phyloP scores from a whole-genome alignment of 2,113 vertebrate genomes.

The Trematocara unimaculatum region DNA sequence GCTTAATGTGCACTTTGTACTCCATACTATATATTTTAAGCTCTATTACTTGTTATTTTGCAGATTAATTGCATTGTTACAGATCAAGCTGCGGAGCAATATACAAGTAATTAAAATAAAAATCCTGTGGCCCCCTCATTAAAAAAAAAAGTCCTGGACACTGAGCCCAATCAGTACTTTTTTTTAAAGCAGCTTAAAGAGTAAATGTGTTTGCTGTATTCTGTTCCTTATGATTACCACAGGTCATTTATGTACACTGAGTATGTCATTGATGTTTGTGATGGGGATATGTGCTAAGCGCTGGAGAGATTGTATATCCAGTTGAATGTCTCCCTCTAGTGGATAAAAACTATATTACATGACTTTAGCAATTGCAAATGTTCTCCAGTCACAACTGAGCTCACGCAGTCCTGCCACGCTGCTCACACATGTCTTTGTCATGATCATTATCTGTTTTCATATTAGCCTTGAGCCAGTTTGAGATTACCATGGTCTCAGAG shows the following conservation, averaged over 20 bases:
- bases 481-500: background rate
- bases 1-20: too few species aligned
- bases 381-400: background rate
- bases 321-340: conserved; percentile 28
- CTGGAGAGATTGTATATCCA: background rate
- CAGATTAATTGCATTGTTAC: too few species aligned
- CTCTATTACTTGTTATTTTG: too few species aligned
- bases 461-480: background rate
- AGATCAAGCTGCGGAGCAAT: too few species aligned
- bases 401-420: background rate
- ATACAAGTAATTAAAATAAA: too few species aligned
- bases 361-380: background rate
- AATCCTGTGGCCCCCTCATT: too few species aligned
- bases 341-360: background rate
- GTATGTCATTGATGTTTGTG: background rate
- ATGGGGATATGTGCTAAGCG: background rate
- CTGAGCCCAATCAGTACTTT: background rate
- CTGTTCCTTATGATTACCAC: background rate
- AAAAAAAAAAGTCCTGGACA: too few species aligned
- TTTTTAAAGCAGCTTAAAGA: background rate
- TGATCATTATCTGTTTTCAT: background rate
- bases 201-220: background rate
- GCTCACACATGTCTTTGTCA: background rate
- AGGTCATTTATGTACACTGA: background rate
- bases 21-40: too few species aligned